Percentiles rank a stretch among this genome's conserved stretches.
phyloP scores from a whole-genome alignment of 2,888 invertebrate species.

The Anarsia innoxiella region DNA sequence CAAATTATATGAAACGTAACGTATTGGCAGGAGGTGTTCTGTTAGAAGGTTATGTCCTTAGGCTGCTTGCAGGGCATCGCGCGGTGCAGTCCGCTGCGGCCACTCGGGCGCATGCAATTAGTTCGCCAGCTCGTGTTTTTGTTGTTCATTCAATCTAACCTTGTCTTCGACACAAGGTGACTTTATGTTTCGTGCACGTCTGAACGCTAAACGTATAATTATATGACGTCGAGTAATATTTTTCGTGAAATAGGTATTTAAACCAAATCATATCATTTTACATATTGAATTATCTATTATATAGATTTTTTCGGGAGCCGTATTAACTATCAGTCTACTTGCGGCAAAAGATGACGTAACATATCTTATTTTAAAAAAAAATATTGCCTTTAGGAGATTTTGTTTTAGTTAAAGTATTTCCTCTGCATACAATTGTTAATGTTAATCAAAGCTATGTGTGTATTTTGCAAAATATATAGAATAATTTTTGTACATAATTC shows the following conservation, averaged over 20 bases:
- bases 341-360: conserved; percentile 17
- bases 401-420: conserved; percentile 45
- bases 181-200: conserved; percentile 67
- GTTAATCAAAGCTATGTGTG: conserved; percentile 38
- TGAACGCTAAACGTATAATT: conserved; percentile 69
- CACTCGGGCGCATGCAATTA: conserved; percentile 45
- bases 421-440: conserved; percentile 47
- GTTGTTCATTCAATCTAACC: conserved; percentile 68
- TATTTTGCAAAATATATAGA: conserved; percentile 36
- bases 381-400: conserved; percentile 35
- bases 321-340: too few relatives aligned
- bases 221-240: conserved; percentile 58
- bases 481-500: conserved; percentile 34
- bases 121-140: conserved; percentile 53
- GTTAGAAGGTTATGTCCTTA: conserved; percentile 24
- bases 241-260: conserved; percentile 59
- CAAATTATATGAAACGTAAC: too few relatives aligned
- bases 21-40: conserved; percentile 25
- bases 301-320: conserved; percentile 5
- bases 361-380: conserved; percentile 40
- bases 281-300: conserved; percentile 26
- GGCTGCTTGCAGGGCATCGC: conserved; percentile 22
- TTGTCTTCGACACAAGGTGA: conserved; percentile 68
- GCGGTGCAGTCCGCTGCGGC: conserved; percentile 21
- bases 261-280: conserved; percentile 66